Evolutionary conservation across 2,888 invertebrate species (phyloP).

Genomic region (Endotricha flammealis): DNA sequence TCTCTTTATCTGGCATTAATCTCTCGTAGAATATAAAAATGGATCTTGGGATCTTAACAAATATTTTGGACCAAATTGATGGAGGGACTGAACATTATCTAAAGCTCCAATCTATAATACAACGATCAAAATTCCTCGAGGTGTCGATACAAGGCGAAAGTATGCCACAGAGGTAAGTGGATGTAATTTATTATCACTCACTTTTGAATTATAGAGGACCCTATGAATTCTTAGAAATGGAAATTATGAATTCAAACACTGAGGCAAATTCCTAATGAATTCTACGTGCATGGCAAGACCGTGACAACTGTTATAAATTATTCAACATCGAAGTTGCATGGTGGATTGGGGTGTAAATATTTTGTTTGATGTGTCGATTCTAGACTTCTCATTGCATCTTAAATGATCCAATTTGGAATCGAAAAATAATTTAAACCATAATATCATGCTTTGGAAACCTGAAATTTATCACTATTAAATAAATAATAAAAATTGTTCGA

Average conservation of each 20-base stretch:
- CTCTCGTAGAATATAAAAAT: slow-evolving; percentile 69
- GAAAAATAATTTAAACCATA: too few relatives aligned
- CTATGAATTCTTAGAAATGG: slow-evolving; percentile 8
- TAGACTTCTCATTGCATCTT: too few relatives aligned
- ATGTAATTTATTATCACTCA: slow-evolving; percentile 38
- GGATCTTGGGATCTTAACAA: slow-evolving; percentile 69
- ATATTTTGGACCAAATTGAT: slow-evolving; percentile 75
- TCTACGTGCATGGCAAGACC: neutral
- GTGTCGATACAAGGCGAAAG: slow-evolving; percentile 68
- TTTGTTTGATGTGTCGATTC: too few relatives aligned
- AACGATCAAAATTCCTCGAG: slow-evolving; percentile 73
- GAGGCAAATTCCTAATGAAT: neutral
- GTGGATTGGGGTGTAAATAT: neutral
- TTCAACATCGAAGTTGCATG: neutral
- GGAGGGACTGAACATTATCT: slow-evolving; percentile 64
- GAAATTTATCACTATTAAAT: too few relatives aligned
- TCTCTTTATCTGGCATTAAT: slow-evolving; percentile 71
- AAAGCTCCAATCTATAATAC: slow-evolving; percentile 52
- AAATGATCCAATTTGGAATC: too few relatives aligned
- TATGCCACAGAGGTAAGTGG: slow-evolving; percentile 48
- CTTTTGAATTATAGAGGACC: slow-evolving; percentile 22
- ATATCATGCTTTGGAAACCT: too few relatives aligned
- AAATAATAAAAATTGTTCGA: too few relatives aligned
- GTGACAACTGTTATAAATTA: neutral
- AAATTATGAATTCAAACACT: neutral